Evolutionary conservation across 1,140 invertebrate species (phyloP).

Genomic region (Elymnias hypermnestra): DNA sequence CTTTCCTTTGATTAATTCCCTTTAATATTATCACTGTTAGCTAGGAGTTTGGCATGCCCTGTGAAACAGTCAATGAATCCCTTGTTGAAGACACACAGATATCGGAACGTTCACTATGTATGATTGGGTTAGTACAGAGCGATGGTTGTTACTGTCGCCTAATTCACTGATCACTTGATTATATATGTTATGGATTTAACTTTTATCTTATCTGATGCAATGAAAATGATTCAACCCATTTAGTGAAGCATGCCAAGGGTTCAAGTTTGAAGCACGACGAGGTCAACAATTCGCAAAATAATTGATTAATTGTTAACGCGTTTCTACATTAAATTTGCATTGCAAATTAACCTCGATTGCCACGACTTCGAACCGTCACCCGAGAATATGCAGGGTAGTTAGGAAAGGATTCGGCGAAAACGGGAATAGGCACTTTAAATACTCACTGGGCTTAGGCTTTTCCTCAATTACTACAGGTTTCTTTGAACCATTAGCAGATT

Average conservation of each 20-base stretch:
- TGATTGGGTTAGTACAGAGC: slow-evolving; percentile 35
- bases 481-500: slow-evolving; percentile 54
- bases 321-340: slow-evolving; percentile 7
- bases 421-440: slow-evolving; percentile 40
- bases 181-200: slow-evolving; percentile 20
- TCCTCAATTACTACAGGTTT: slow-evolving; percentile 50
- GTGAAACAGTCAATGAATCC: slow-evolving; percentile 70
- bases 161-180: slow-evolving; percentile 35
- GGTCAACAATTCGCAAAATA: slow-evolving; percentile 5
- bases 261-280: slow-evolving; percentile 31
- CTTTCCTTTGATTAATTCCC: slow-evolving; percentile 41
- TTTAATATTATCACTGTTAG: slow-evolving; percentile 54
- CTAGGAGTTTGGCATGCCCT: slow-evolving; percentile 64
- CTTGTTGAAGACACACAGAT: slow-evolving; percentile 74
- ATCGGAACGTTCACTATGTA: slow-evolving; percentile 53
- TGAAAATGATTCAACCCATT: slow-evolving; percentile 34
- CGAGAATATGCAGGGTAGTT: slow-evolving; percentile 30
- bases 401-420: slow-evolving; percentile 37
- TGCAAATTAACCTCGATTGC: slow-evolving; percentile 37
- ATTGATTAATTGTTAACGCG: slow-evolving; percentile 7
- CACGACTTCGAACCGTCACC: slow-evolving; percentile 37
- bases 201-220: slow-evolving; percentile 33
- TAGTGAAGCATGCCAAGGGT: slow-evolving; percentile 27
- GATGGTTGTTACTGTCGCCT: slow-evolving; percentile 39
- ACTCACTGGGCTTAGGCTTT: slow-evolving; percentile 67